Evolutionary conservation across 2,888 invertebrate species (phyloP).

Genomic region (Trachelus tabidus): DNA sequence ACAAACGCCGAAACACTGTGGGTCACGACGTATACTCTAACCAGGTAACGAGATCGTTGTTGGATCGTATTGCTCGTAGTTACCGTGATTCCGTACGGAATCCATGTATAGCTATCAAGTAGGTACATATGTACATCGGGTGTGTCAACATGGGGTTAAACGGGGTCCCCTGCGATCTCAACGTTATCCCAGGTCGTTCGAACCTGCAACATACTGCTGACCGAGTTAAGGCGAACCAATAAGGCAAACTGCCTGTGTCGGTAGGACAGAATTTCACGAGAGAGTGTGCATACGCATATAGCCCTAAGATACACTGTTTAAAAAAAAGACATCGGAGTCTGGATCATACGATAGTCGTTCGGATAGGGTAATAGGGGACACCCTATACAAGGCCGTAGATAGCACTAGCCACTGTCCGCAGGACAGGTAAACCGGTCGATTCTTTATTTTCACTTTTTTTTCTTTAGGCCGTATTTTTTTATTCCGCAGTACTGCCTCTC

Average conservation of each 20-base stretch:
- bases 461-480: conserved; percentile 18
- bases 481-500: conserved; percentile 9
- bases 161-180: neutral
- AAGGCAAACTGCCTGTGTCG: neutral
- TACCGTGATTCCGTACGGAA: conserved; percentile 1
- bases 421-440: conserved; percentile 54
- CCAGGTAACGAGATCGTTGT: conserved; percentile 1
- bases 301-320: neutral
- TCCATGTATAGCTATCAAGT: conserved; percentile 3
- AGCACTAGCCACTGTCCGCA: conserved; percentile 42
- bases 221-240: neutral
- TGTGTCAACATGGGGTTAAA: conserved; percentile 8
- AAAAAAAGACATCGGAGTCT: neutral
- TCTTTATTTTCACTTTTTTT: conserved; percentile 40
- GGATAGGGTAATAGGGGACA: conserved; percentile 2
- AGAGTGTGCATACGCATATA: neutral
- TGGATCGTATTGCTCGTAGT: neutral
- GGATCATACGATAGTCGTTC: neutral
- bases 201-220: neutral
- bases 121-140: conserved; percentile 6
- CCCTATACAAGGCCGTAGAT: conserved; percentile 23
- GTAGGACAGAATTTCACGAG: neutral
- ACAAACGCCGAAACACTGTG: neutral
- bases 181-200: neutral
- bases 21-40: neutral